These are phyloP conservation scores for Lepidurus apus DNA, from an alignment of 1,140 invertebrate genomes.

Conservation along the genomic window DNA sequence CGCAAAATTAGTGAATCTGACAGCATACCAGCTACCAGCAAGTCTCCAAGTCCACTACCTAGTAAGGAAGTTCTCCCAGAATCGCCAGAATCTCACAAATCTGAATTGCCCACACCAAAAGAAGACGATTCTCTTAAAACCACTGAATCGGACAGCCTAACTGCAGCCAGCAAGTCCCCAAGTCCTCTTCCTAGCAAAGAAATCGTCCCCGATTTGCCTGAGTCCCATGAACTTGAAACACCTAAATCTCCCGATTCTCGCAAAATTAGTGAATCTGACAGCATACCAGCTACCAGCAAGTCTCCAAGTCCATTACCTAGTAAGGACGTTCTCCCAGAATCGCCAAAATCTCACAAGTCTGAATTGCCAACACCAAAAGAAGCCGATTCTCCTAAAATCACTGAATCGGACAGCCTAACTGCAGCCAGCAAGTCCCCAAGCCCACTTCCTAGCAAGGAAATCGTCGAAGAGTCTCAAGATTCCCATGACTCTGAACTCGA, in stretches of 20 bases:
- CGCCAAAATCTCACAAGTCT: no score
- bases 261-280: background rate
- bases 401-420: background rate
- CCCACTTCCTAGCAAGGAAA: background rate
- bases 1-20: background rate
- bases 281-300: background rate
- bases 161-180: background rate
- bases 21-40: background rate
- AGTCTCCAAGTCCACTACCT: no score
- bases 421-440: background rate
- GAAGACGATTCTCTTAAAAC: no score
- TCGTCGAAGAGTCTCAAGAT: background rate
- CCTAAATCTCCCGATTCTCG: background rate
- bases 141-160: no score
- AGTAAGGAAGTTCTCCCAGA: no score
- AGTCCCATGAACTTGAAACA: background rate
- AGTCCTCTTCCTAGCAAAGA: background rate
- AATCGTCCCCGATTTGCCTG: background rate
- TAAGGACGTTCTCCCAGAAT: no score
- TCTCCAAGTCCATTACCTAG: no score
- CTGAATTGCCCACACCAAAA: no score
- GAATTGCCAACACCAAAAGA: no score
- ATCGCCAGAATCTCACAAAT: no score
- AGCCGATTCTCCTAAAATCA: no score
- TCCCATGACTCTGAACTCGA: background rate